Evolutionary conservation across 1,140 invertebrate genomes (phyloP), one percentile per base, ranked within the genome.

Genomic region (Drosophila tsacasi): DNA sequence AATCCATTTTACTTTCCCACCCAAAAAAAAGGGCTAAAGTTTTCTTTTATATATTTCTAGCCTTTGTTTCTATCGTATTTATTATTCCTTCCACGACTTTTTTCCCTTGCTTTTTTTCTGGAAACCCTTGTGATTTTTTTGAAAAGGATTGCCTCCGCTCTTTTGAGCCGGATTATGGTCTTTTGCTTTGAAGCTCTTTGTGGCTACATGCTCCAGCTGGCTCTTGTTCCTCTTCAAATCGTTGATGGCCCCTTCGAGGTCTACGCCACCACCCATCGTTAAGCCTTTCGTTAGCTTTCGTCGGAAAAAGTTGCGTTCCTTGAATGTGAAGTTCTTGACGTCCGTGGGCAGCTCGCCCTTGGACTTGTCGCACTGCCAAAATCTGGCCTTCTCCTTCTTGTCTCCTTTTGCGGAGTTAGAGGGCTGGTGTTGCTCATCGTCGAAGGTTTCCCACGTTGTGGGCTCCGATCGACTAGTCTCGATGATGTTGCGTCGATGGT

Each of bases 401-500:
- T 46, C 57, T 9, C 2, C 13, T 5, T 65, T 65, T 10, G 37
- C 58, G 8, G 40, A 25, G 4, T 30, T 21, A 0, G 39, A 25
- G 1, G 46, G 44, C 15, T 49, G 8, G n/a, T 52, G n/a, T 17
- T 66, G 23, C 30, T 63, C 64, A 21, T 81, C 84, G 4, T 76
- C 37, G 5, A 90, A 90, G 4, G 23, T 32, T 47, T 85, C 85
- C 85, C 85, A 90, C 27, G 25, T 75, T 21, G 81, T 74, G 32
- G 37, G 15, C 44, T 72, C 54, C 2, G 54, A 63, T 1, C 71
- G 68, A 15, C 59, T 72, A 1, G 79, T 32, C 39, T 90, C 86
- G 32, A 90, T 90, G 13, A 85, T 42, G n/a, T 76, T 91, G 4
- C 76, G 68, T 9, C 86, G 68, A 32, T 91, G 76, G 32, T 82